Evolutionary conservation across 2,113 vertebrate genomes (phyloP), one percentile per base, ranked within the genome.

Genomic region (Scomber colias): DNA sequence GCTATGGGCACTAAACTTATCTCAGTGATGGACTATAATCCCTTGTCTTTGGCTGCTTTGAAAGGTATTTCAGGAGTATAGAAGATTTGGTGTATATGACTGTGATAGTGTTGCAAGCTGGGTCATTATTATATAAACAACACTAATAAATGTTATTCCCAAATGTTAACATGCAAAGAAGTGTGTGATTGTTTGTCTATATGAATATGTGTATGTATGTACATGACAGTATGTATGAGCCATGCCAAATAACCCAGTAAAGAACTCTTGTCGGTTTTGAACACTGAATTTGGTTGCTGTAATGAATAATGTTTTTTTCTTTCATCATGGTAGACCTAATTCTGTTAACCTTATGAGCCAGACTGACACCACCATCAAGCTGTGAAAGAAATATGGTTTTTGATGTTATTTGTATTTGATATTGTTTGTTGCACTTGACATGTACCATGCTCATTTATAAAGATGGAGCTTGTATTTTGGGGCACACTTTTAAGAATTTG

Each of bases 21-120:
- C 74, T 75, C 61, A 75, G 60, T 86, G 79, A 77, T 73, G 79
- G 74, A 30, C 60, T 67, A 12, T 82, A 75, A 75, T 82, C 79
- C 59, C 54, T 67, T 51, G 63, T 65, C 78, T 65, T 64, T 3
- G 2, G 54, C 63, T 78, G 59, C 70, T 74, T 77, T 82, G 60
- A 71, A 74, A 64, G 59, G 53, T 60, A 74, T 71, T 65, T 75
- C 51, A 74, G 74, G 48, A 71, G 72, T 80, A 66, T 17, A 14
- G 21, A 72, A 57, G 63, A 66, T 67, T 48, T 14, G n/a, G 10
- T 75, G 16, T 27, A 27, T 27, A 27, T 27, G 24, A 27, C 1
- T 71, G 16, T 53, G 81, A 56, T 67, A 57, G 46, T 63, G n/a
- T 62, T 45, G 59, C 65, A 50, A 35, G 19, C 50, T 27, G 77